Conservation (phyloP, 2,113 vertebrate genomes). For the Theristicus caerulescens region DNA sequence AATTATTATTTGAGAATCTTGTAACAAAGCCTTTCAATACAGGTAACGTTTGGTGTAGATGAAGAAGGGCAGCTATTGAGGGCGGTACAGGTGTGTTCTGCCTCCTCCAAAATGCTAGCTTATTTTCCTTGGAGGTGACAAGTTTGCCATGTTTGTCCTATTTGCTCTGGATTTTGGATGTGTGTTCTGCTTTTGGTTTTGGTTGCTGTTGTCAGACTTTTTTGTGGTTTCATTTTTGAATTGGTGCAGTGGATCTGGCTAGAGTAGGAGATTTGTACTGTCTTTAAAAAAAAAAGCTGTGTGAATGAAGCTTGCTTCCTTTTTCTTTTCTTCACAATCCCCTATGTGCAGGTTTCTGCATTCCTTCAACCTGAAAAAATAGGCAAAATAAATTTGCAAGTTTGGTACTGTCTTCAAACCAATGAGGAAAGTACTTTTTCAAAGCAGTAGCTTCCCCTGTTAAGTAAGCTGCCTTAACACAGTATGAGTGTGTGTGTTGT, state of each 20-base stretch:
- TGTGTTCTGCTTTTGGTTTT: constrained; percentile 21
- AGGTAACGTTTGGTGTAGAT: constrained; percentile 94
- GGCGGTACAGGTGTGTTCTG: constrained; percentile 87
- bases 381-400: not conserved
- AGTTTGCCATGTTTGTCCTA: constrained; percentile 64
- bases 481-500: not conserved
- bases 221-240: not conserved
- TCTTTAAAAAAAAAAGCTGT: not conserved
- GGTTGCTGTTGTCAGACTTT: not conserved
- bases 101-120: constrained; percentile 59
- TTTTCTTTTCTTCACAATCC: not conserved
- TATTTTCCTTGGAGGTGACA: constrained; percentile 73
- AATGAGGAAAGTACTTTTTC: not conserved
- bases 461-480: constrained; percentile 51
- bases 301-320: constrained; percentile 52
- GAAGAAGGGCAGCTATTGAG: constrained; percentile 84
- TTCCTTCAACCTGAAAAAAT: not conserved
- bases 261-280: constrained; percentile 40
- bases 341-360: not conserved
- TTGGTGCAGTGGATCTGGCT: constrained; percentile 54
- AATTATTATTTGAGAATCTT: constrained; percentile 55
- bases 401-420: not conserved
- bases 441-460: not conserved
- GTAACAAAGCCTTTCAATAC: constrained; percentile 86
- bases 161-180: constrained; percentile 17